phyloP scores from a whole-genome alignment of 2,888 invertebrate genomes.

The Eupithecia insigniata region DNA sequence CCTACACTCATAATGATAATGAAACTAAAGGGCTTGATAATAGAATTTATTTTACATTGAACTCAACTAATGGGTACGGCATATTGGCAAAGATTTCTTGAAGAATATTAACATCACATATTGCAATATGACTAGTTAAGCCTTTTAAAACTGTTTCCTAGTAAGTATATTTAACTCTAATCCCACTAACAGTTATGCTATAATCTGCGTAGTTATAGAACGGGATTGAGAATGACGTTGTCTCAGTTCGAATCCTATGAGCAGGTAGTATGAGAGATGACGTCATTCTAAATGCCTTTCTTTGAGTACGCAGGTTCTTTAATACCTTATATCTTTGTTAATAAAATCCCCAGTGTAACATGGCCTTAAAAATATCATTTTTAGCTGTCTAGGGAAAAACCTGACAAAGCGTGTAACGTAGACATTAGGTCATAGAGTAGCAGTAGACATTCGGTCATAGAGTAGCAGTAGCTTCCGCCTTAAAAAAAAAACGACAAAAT shows the following conservation, averaged over 20 bases:
- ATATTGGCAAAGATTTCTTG: slow-evolving; percentile 2
- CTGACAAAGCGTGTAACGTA: background rate
- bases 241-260: background rate
- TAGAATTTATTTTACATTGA: background rate
- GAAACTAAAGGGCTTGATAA: background rate
- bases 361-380: slow-evolving; percentile 38
- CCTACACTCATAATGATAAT: background rate
- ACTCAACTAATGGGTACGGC: background rate
- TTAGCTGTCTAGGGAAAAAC: slow-evolving; percentile 7
- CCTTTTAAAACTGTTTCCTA: slow-evolving; percentile 16
- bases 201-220: slow-evolving; percentile 1
- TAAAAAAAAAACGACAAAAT: background rate
- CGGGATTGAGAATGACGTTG: background rate
- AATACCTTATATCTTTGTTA: slow-evolving; percentile 34
- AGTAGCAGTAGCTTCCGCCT: background rate
- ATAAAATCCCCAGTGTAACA: slow-evolving; percentile 35
- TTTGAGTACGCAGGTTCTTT: background rate
- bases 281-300: background rate
- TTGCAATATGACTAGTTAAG: slow-evolving; percentile 38
- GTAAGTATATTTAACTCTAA: slow-evolving; percentile 16
- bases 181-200: slow-evolving; percentile 30
- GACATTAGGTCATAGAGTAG: background rate
- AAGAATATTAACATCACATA: slow-evolving; percentile 20
- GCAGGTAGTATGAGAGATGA: background rate
- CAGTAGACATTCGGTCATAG: no score